Conservation (phyloP, 2,113 vertebrate species). For the Gyps fulvus region DNA sequence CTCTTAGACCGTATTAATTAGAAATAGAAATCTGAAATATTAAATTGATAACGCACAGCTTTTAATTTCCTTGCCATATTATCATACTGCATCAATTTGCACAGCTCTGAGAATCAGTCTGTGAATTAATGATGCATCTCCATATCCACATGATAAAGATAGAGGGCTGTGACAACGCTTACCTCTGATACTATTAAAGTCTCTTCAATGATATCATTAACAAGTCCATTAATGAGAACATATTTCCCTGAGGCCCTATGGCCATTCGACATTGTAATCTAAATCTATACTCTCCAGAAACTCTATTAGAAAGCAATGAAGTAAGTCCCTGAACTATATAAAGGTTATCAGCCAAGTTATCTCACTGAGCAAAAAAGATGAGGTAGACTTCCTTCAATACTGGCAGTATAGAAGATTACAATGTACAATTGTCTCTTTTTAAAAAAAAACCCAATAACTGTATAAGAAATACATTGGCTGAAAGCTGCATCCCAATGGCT, state of each 20-base stretch:
- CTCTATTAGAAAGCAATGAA: slow-evolving; percentile 38
- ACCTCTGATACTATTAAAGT: slow-evolving; percentile 39
- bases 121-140: slow-evolving; percentile 50
- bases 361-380: background rate
- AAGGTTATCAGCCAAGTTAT: slow-evolving; percentile 33
- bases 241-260: slow-evolving; percentile 40
- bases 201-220: slow-evolving; percentile 48
- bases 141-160: background rate
- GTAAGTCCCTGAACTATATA: slow-evolving; percentile 1
- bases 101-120: background rate
- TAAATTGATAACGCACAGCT: background rate
- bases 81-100: background rate
- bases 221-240: slow-evolving; percentile 50
- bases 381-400: background rate
- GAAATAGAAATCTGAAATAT: slow-evolving; percentile 30
- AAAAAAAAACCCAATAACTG: background rate
- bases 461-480: background rate
- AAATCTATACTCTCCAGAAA: slow-evolving; percentile 39
- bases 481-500: background rate
- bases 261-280: background rate
- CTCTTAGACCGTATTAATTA: background rate
- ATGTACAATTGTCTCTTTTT: background rate
- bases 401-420: background rate
- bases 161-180: slow-evolving; percentile 6
- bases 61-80: slow-evolving; percentile 47